Conservation (phyloP, 2,797 vertebrate genomes). For the Scleropages formosus region DNA sequence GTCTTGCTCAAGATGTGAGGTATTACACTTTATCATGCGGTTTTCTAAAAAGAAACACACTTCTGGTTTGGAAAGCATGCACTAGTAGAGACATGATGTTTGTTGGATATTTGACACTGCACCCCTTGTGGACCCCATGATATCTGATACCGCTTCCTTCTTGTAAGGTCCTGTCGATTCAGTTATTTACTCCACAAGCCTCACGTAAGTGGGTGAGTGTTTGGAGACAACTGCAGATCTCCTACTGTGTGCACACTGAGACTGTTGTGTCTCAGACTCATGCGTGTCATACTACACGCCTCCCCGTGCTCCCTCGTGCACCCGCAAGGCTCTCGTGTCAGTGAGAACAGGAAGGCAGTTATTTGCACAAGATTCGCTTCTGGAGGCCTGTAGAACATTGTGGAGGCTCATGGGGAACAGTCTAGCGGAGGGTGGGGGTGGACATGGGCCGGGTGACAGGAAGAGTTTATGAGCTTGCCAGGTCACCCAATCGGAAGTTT, state of each 20-base stretch:
- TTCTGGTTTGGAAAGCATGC: too few relatives aligned
- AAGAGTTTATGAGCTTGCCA: conserved; percentile 69
- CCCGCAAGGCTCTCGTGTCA: conserved; percentile 50
- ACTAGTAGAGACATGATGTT: too few relatives aligned
- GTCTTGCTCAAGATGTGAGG: too few relatives aligned
- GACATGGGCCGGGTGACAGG: conserved; percentile 46
- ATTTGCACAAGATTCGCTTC: conserved; percentile 75
- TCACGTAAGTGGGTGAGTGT: too few relatives aligned
- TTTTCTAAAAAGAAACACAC: too few relatives aligned
- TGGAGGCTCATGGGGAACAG: conserved; percentile 16
- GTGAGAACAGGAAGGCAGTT: conserved; percentile 75
- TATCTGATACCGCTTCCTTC: too few relatives aligned
- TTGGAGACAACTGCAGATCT: background rate
- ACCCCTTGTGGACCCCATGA: too few relatives aligned
- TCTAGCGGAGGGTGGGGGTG: background rate
- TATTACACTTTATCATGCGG: too few relatives aligned
- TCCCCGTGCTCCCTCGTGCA: background rate
- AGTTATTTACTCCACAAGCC: too few relatives aligned
- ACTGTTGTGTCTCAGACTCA: background rate
- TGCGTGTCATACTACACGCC: background rate
- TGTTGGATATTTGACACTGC: too few relatives aligned
- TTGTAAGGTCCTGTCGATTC: too few relatives aligned
- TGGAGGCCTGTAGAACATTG: conserved; percentile 69
- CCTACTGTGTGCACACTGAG: background rate
- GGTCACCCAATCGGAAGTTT: conserved; percentile 70